A percentile compares a stretch with the other conserved stretches of the same genome.
These are phyloP conservation scores for Amazona guildingii DNA, from an alignment of 2,113 vertebrate genomes.

Conservation along the genomic window DNA sequence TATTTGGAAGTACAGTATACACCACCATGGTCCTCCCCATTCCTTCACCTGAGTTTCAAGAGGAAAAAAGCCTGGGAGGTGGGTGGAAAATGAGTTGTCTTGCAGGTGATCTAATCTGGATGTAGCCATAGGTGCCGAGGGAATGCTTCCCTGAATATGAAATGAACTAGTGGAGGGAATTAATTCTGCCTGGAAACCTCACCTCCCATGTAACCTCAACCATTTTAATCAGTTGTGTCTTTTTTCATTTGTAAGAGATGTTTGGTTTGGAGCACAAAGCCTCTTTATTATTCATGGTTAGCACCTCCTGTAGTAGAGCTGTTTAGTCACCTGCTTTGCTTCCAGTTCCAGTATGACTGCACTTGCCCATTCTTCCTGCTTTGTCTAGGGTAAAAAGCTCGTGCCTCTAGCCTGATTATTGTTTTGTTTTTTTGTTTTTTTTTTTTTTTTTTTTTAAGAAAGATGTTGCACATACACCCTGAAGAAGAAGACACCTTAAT, in stretches of 20 bases:
- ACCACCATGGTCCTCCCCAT: neutral
- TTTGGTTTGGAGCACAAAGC: neutral
- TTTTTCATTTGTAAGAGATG: neutral
- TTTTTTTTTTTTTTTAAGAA: too few species aligned
- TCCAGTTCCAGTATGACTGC: neutral
- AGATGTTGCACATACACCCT: neutral
- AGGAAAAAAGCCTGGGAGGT: neutral
- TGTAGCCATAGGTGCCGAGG: rapidly evolving
- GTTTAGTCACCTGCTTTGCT: neutral
- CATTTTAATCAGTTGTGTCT: neutral
- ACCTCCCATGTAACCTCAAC: neutral
- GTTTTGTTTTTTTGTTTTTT: too few species aligned
- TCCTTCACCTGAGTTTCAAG: neutral
- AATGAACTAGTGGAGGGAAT: neutral
- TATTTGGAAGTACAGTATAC: neutral
- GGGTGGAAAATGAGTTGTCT: neutral
- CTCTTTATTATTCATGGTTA: neutral
- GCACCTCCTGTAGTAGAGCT: neutral
- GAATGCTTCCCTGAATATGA: neutral
- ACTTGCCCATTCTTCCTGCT: neutral
- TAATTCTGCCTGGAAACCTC: neutral
- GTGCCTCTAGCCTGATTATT: neutral
- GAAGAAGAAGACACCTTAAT: neutral
- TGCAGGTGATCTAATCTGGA: neutral
- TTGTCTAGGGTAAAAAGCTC: neutral